These are phyloP conservation scores for Oscheius sp. DNA, from an alignment of 2,888 invertebrate species.

Conservation along the genomic window DNA sequence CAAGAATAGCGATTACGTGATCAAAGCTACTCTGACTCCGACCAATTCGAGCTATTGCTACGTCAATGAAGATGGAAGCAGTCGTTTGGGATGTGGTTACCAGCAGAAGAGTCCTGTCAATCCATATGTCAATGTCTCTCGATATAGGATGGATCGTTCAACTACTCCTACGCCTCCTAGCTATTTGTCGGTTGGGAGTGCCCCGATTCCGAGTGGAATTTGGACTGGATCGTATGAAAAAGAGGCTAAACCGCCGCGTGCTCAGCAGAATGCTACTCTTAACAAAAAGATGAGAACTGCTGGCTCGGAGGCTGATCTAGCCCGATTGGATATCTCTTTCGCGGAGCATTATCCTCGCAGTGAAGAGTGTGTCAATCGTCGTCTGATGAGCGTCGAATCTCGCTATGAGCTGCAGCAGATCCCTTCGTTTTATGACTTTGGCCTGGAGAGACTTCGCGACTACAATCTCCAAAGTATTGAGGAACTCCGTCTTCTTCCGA, in stretches of 20 bases:
- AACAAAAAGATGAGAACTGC: neutral
- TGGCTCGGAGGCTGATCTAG: neutral
- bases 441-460: slow-evolving; percentile 6
- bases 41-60: slow-evolving; percentile 21
- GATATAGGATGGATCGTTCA: neutral
- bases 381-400: neutral
- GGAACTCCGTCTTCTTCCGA: slow-evolving; percentile 9
- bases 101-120: neutral
- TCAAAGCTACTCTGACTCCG: neutral
- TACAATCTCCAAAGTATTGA: neutral
- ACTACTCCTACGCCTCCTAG: neutral
- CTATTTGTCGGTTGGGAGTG: neutral
- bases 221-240: neutral
- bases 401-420: neutral
- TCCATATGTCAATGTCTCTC: slow-evolving; percentile 3
- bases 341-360: neutral
- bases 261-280: neutral
- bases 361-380: neutral
- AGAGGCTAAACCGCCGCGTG: neutral
- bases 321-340: neutral
- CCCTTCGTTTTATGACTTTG: neutral
- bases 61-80: neutral
- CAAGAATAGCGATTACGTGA: neutral
- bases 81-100: neutral
- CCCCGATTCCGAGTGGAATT: neutral